phyloP scores from a whole-genome alignment of 2,888 invertebrate genomes.

The Camptogramma bilineatum region DNA sequence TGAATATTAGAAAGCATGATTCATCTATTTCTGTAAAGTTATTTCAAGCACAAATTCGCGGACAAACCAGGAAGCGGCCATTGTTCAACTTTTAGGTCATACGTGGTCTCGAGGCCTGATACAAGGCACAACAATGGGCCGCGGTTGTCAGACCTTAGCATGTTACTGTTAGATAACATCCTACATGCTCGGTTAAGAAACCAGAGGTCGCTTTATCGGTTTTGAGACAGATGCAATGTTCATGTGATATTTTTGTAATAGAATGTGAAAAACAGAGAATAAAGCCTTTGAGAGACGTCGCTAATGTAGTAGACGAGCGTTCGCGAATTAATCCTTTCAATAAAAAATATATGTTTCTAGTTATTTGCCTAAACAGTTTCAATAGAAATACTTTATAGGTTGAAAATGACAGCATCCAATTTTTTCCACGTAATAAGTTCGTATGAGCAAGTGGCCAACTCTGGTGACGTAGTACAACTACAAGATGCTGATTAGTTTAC shows the following conservation, averaged over 20 bases:
- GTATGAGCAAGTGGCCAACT: too few relatives aligned
- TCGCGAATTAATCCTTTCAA: neutral
- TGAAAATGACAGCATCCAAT: too few relatives aligned
- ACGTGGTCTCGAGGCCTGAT: conserved; percentile 45
- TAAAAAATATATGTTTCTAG: too few relatives aligned
- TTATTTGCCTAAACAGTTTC: too few relatives aligned
- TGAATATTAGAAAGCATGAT: neutral
- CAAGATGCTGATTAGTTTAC: too few relatives aligned
- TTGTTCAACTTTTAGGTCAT: conserved; percentile 49
- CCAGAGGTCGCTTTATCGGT: conserved; percentile 8
- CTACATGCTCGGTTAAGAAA: conserved; percentile 12
- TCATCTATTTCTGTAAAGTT: neutral
- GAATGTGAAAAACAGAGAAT: too few relatives aligned
- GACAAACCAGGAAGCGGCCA: conserved; percentile 31
- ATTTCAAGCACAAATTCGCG: conserved; percentile 6
- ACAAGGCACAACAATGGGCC: conserved; percentile 25
- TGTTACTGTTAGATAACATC: conserved; percentile 15
- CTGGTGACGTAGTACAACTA: too few relatives aligned
- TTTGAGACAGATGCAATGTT: neutral
- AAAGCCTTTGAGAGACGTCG: too few relatives aligned
- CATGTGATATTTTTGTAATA: too few relatives aligned
- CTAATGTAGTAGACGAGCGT: neutral
- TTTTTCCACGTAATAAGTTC: too few relatives aligned
- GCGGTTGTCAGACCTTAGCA: conserved; percentile 30
- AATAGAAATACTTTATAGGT: too few relatives aligned